Conservation (phyloP, 2,113 vertebrate genomes). For the Dolichallabes microphthalmus region DNA sequence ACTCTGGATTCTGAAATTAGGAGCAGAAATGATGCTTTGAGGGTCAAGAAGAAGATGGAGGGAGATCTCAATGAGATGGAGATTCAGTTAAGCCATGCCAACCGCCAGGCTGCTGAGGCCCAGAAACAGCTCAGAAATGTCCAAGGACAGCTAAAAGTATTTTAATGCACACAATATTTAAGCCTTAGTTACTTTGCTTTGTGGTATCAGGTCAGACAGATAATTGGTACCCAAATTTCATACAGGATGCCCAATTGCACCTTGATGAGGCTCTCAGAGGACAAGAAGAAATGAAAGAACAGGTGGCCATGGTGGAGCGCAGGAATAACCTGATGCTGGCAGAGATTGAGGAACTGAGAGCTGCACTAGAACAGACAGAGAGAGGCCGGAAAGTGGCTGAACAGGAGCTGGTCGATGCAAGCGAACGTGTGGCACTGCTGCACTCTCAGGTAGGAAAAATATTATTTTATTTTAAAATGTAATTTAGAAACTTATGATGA, state of each 20-base stretch:
- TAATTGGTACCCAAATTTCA: not conserved
- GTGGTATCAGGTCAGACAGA: not conserved
- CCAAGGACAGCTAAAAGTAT: conserved; percentile 46
- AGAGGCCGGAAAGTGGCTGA: conserved; percentile 83
- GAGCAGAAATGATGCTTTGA: conserved; percentile 49
- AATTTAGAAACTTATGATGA: not conserved
- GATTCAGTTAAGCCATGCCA: conserved; percentile 47
- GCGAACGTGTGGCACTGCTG: conserved; percentile 77
- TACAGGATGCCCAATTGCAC: conserved; percentile 72
- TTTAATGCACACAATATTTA: not conserved
- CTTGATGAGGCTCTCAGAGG: conserved; percentile 48
- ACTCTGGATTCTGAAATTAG: conserved; percentile 63
- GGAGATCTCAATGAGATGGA: conserved; percentile 50
- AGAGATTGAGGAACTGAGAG: conserved; percentile 84
- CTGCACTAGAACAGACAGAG: conserved; percentile 84
- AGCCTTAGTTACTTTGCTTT: not conserved
- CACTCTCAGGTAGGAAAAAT: conserved; percentile 76
- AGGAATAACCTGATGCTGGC: conserved; percentile 82
- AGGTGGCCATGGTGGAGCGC: conserved; percentile 85
- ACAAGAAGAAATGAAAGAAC: conserved; percentile 73
- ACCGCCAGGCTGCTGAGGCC: conserved; percentile 45
- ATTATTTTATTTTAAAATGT: not conserved
- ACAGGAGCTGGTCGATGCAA: conserved; percentile 84
- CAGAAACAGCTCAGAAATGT: conserved; percentile 52
- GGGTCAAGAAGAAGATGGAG: conserved; percentile 51